Evolutionary conservation across 1,140 invertebrate species (phyloP).

Genomic region (Cotesia typhae): DNA sequence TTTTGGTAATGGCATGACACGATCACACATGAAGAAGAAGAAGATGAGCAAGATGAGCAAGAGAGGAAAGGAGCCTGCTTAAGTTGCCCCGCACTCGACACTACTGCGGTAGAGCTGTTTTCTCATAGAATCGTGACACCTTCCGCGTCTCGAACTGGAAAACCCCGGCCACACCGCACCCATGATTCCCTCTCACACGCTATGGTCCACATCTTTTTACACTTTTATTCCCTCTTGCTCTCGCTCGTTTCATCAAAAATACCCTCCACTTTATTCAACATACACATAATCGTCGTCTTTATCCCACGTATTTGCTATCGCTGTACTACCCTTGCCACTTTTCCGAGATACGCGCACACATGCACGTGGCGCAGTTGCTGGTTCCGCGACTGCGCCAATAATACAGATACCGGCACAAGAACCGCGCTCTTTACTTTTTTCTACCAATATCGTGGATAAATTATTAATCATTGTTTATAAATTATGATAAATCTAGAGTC

Average conservation of each 20-base stretch:
- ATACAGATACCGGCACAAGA: constrained; percentile 18
- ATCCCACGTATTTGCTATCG: neutral
- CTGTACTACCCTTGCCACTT: constrained; percentile 7
- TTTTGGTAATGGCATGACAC: too few species aligned
- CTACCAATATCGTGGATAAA: neutral
- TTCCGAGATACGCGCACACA: constrained; percentile 34
- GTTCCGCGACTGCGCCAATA: constrained; percentile 60
- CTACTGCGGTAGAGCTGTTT: constrained; percentile 61
- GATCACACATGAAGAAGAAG: too few species aligned
- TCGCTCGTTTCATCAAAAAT: neutral
- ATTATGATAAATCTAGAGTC: too few species aligned
- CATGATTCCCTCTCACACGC: constrained; percentile 24
- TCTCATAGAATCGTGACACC: constrained; percentile 46
- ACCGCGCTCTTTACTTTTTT: constrained; percentile 19
- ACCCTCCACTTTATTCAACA: constrained; percentile 24
- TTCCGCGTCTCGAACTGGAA: constrained; percentile 1
- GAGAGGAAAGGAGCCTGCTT: constrained; percentile 36
- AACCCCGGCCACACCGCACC: constrained; percentile 14
- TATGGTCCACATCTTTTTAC: constrained; percentile 21
- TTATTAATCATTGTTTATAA: neutral
- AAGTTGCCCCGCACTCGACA: constrained; percentile 49
- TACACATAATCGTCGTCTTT: constrained; percentile 29
- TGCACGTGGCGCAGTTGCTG: constrained; percentile 60
- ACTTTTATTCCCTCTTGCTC: constrained; percentile 22
- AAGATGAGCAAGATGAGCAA: too few species aligned